These are phyloP conservation scores for Oreohelix idahoensis DNA, from an alignment of 1,140 invertebrate species.

Conservation along the genomic window DNA sequence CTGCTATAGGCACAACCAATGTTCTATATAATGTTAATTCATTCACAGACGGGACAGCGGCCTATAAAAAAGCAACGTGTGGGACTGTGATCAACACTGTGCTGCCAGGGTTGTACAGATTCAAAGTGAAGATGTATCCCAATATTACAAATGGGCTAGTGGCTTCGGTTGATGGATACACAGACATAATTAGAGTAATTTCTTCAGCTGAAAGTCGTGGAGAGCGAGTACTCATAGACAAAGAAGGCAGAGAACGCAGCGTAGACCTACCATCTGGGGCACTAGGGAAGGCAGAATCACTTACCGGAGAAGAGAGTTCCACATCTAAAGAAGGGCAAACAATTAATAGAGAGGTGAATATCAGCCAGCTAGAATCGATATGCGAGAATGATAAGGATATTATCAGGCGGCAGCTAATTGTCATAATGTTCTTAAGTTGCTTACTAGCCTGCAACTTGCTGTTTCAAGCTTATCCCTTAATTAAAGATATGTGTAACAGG, in stretches of 20 bases:
- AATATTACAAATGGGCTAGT: background rate
- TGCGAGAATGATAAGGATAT: background rate
- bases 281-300: background rate
- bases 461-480: too few relatives aligned
- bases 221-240: background rate
- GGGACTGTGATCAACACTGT: background rate
- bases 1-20: background rate
- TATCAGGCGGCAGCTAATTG: background rate
- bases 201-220: background rate
- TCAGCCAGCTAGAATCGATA: background rate
- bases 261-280: background rate
- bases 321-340: background rate
- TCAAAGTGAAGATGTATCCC: constrained; percentile 1
- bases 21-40: background rate
- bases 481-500: too few relatives aligned
- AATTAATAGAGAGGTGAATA: background rate
- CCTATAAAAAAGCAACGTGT: background rate
- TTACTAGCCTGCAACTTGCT: background rate
- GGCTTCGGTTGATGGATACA: background rate
- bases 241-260: background rate
- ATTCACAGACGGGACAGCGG: background rate
- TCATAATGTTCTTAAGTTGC: background rate
- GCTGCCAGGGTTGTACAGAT: background rate
- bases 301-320: background rate
- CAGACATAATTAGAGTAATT: background rate